phyloP scores from a whole-genome alignment of 1,140 invertebrate genomes.

The Anthonomus grandis region DNA sequence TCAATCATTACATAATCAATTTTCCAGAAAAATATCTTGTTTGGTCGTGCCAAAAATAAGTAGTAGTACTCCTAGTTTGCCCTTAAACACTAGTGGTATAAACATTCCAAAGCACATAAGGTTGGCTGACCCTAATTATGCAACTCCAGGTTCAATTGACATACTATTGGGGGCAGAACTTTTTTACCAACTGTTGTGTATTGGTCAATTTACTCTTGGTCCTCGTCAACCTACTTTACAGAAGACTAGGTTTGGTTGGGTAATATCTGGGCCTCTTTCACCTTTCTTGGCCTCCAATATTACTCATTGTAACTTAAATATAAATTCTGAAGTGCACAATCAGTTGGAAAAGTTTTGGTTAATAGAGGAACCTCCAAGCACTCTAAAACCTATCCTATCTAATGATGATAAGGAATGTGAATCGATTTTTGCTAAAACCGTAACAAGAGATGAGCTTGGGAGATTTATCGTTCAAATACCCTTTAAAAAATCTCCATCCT shows the following conservation, averaged over 20 bases:
- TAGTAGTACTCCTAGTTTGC: neutral
- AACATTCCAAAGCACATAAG: neutral
- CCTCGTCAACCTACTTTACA: slow-evolving; percentile 3
- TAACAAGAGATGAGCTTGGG: too few species aligned
- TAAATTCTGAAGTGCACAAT: too few species aligned
- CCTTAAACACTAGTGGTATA: neutral
- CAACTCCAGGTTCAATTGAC: neutral
- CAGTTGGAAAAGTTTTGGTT: too few species aligned
- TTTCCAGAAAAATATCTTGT: neutral
- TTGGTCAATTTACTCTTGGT: neutral
- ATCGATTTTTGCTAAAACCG: too few species aligned
- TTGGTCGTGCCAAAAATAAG: neutral
- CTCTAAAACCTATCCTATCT: too few species aligned
- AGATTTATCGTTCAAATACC: neutral
- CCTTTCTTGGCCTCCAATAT: too few species aligned
- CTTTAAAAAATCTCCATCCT: neutral
- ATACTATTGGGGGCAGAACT: slow-evolving; percentile 7
- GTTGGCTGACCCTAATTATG: slow-evolving; percentile 2
- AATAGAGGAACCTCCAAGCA: too few species aligned
- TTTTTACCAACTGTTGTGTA: neutral
- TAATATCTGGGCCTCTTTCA: neutral
- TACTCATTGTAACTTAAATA: too few species aligned
- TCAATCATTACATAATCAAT: neutral
- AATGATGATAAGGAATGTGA: too few species aligned
- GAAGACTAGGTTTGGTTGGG: slow-evolving; percentile 9